A percentile compares a stretch with the other conserved stretches of the same genome.
Evolutionary conservation across 1,140 invertebrate species (phyloP).

Genomic region (Eurosta solidaginis): DNA sequence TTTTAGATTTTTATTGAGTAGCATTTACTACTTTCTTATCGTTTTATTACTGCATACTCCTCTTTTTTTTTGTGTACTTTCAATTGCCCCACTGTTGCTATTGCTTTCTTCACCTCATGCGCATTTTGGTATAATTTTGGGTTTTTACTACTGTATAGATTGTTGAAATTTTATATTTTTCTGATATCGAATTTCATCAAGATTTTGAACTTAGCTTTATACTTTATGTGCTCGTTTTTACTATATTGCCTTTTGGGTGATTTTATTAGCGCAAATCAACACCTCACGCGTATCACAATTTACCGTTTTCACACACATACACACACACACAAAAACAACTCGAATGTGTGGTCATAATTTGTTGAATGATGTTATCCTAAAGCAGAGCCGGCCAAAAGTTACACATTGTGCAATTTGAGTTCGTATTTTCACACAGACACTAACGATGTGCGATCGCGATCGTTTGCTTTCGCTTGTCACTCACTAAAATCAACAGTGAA

Average conservation of each 20-base stretch:
- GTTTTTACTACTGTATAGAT: neutral
- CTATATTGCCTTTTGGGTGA: neutral
- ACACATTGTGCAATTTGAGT: no score
- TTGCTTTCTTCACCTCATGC: no score
- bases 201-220: neutral
- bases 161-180: neutral
- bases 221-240: neutral
- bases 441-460: no score
- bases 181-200: neutral
- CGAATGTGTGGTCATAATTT: no score
- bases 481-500: no score
- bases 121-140: neutral
- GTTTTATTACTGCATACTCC: neutral
- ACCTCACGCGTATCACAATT: constrained; percentile 12
- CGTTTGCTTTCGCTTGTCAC: no score
- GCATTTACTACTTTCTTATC: neutral
- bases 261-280: constrained; percentile 16
- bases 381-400: no score
- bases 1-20: neutral
- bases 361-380: no score
- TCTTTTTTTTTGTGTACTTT: neutral
- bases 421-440: no score
- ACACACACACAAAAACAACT: neutral
- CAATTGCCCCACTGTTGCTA: no score
- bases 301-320: neutral